These are phyloP conservation scores for Chascanopsetta lugubris DNA, from an alignment of 2,113 vertebrate genomes.

Conservation along the genomic window DNA sequence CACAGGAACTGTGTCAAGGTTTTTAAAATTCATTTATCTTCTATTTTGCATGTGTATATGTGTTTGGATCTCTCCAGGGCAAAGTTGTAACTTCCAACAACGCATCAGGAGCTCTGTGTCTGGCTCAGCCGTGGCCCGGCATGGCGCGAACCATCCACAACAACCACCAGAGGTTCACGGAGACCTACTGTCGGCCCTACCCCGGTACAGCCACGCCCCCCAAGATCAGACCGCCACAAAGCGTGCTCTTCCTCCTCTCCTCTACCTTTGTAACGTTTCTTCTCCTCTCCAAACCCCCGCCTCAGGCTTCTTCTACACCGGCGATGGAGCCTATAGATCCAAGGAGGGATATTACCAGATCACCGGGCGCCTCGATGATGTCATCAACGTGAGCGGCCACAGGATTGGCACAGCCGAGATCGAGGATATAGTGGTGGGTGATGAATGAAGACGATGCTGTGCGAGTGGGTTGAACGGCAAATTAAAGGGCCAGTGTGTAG, in stretches of 20 bases:
- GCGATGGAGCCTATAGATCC: slow-evolving; percentile 79
- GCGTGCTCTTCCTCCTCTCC: neutral
- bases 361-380: slow-evolving; percentile 83
- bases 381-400: slow-evolving; percentile 85
- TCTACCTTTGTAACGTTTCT: neutral
- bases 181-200: slow-evolving; percentile 81
- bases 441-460: neutral
- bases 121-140: slow-evolving; percentile 84
- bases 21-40: too few species aligned
- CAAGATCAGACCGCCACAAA: neutral
- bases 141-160: slow-evolving; percentile 85
- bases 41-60: neutral
- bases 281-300: neutral
- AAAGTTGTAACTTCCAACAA: slow-evolving; percentile 71
- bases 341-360: slow-evolving; percentile 84
- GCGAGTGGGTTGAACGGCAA: too few species aligned
- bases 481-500: too few species aligned
- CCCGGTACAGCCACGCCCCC: slow-evolving; percentile 73
- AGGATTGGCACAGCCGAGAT: slow-evolving; percentile 84
- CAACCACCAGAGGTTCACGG: slow-evolving; percentile 81
- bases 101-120: slow-evolving; percentile 82
- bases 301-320: slow-evolving; percentile 81
- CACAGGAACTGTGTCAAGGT: neutral
- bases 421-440: slow-evolving; percentile 82
- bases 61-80: slow-evolving; percentile 66